Evolutionary conservation across 2,797 vertebrate species (phyloP).

Genomic region (Acanthurus tractus): DNA sequence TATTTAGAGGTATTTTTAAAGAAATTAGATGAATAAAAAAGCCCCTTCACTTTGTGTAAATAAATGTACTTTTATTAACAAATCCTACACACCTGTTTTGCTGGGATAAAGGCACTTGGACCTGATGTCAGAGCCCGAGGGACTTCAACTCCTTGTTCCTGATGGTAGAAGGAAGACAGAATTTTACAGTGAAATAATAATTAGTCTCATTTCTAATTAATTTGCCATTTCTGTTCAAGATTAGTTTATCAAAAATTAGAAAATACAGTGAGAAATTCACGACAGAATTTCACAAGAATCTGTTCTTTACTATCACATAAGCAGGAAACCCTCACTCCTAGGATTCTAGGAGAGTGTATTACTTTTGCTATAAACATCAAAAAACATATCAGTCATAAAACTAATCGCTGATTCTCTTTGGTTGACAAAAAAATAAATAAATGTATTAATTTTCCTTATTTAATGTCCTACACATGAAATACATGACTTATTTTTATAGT

Average conservation of each 20-base stretch:
- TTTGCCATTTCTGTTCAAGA: background rate
- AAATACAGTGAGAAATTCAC: background rate
- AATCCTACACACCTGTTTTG: conserved; percentile 72
- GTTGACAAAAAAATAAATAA: background rate
- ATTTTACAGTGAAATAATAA: background rate
- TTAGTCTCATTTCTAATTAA: background rate
- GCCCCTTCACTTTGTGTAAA: background rate
- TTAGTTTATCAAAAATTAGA: background rate
- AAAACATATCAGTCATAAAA: background rate
- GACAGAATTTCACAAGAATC: too few species aligned
- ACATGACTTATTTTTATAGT: too few species aligned
- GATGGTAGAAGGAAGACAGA: conserved; percentile 7
- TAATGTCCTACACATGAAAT: too few species aligned
- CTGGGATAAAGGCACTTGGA: conserved; percentile 89
- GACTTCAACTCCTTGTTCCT: conserved; percentile 84
- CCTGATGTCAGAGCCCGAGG: conserved; percentile 79
- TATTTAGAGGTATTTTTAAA: background rate
- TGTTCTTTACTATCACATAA: too few species aligned
- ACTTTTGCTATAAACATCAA: background rate
- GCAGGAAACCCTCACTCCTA: too few species aligned
- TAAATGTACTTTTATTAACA: background rate
- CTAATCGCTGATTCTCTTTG: background rate
- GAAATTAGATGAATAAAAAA: background rate
- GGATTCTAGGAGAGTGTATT: background rate
- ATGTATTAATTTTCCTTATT: too few species aligned